Evolutionary conservation across 2,888 invertebrate species (phyloP).

Genomic region (Prenolepis imparis): DNA sequence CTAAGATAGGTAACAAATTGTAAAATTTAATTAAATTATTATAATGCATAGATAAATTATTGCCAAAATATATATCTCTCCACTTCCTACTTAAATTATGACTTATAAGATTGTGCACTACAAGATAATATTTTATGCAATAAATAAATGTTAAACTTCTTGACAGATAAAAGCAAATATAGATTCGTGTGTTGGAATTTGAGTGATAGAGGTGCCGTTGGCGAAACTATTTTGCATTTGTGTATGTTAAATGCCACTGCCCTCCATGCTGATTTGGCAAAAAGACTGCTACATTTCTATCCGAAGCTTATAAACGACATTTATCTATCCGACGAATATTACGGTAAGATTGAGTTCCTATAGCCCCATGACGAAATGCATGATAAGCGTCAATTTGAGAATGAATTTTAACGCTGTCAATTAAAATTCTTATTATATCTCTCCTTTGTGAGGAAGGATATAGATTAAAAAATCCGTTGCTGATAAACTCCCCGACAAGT

Average conservation of each 20-base stretch:
- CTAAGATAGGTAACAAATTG: slow-evolving; percentile 79
- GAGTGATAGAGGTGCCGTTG: slow-evolving; percentile 97
- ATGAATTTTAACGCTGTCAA: not conserved
- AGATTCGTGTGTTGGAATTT: slow-evolving; percentile 97
- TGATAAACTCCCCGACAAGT: slow-evolving; percentile 23
- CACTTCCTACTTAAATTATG: not conserved
- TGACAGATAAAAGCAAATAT: slow-evolving; percentile 87
- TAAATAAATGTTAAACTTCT: slow-evolving; percentile 44
- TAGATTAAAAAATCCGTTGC: not conserved
- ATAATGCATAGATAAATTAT: not conserved
- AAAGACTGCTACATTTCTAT: slow-evolving; percentile 95
- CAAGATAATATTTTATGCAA: not conserved
- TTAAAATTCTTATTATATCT: not conserved
- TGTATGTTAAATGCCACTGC: slow-evolving; percentile 97
- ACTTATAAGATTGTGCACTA: not conserved
- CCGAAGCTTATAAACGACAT: slow-evolving; percentile 98
- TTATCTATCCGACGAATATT: slow-evolving; percentile 98
- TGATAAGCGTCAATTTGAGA: not conserved
- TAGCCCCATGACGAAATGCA: not conserved
- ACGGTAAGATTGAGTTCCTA: slow-evolving; percentile 88
- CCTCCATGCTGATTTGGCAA: slow-evolving; percentile 96
- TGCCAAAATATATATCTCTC: not conserved
- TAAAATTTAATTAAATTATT: not conserved
- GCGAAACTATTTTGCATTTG: slow-evolving; percentile 97
- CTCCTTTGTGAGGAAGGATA: not conserved